These are phyloP conservation scores for Campylomormyrus numenius DNA, from an alignment of 2,113 vertebrate genomes.

Conservation along the genomic window DNA sequence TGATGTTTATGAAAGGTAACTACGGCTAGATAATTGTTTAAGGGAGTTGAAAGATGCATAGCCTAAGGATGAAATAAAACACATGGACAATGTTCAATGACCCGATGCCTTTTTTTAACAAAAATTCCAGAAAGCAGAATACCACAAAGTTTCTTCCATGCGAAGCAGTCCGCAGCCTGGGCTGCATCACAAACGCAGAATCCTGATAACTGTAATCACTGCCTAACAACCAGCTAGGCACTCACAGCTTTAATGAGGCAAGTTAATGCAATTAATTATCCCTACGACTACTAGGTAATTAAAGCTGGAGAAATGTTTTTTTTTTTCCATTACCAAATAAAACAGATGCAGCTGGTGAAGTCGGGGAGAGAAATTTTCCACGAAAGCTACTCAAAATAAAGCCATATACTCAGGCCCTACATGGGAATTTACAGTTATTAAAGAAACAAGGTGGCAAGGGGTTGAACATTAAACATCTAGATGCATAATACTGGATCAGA, in stretches of 20 bases:
- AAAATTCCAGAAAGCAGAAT: not conserved
- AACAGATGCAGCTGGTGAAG: not conserved
- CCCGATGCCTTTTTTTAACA: not conserved
- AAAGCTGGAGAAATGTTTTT: not conserved
- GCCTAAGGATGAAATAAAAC: not conserved
- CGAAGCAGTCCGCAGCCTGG: not conserved
- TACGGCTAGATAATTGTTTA: not conserved
- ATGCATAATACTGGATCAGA: not conserved
- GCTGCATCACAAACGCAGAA: not conserved
- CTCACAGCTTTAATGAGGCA: not conserved
- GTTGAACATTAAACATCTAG: not conserved
- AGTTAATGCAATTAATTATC: not conserved
- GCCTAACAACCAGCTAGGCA: not conserved
- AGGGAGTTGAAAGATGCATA: not conserved
- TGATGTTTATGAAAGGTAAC: not conserved
- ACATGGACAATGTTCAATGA: not conserved
- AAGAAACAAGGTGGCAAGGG: not conserved
- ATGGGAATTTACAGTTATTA: not conserved
- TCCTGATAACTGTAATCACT: not conserved
- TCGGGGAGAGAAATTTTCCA: not conserved
- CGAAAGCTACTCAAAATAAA: not conserved
- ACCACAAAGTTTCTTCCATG: not conserved
- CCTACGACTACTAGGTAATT: not conserved
- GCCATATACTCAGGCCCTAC: not conserved
- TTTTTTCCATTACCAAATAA: not conserved